These are phyloP conservation scores for Columba livia DNA, from an alignment of 2,113 vertebrate species.

Conservation along the genomic window DNA sequence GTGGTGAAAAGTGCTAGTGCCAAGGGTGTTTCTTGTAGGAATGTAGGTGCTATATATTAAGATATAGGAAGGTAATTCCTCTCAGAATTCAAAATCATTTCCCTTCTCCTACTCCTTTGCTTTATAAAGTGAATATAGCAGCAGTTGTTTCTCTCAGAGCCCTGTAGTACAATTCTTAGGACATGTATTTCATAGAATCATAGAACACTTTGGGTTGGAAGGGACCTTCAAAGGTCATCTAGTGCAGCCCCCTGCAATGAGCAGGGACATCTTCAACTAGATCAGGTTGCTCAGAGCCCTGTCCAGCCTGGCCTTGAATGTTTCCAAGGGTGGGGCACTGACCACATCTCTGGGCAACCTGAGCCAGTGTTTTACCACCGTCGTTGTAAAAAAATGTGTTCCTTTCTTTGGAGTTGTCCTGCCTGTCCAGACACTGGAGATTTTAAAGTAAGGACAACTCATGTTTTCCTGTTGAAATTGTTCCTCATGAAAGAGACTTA, in stretches of 20 bases:
- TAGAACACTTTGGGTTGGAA: too few species aligned
- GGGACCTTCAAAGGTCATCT: too few species aligned
- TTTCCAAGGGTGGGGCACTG: too few species aligned
- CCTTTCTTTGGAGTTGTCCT: neutral
- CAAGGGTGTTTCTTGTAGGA: neutral
- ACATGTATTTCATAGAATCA: too few species aligned
- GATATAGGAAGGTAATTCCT: neutral
- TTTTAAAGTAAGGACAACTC: neutral
- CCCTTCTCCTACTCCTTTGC: neutral
- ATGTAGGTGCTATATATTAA: neutral
- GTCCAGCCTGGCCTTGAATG: too few species aligned
- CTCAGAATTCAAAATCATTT: neutral
- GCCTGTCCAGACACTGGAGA: neutral
- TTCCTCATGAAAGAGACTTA: neutral
- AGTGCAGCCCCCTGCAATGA: too few species aligned
- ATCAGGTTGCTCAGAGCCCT: too few species aligned
- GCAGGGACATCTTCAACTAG: too few species aligned
- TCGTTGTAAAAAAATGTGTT: neutral
- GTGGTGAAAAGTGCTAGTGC: neutral
- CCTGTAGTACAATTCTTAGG: neutral
- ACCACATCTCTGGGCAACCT: too few species aligned
- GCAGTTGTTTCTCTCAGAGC: neutral
- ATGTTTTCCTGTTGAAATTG: neutral
- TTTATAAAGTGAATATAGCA: neutral
- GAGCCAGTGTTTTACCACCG: too few species aligned